Base-by-base conservation (phyloP, 2,888 invertebrate species). In the Ophioninae sp. region DNA sequence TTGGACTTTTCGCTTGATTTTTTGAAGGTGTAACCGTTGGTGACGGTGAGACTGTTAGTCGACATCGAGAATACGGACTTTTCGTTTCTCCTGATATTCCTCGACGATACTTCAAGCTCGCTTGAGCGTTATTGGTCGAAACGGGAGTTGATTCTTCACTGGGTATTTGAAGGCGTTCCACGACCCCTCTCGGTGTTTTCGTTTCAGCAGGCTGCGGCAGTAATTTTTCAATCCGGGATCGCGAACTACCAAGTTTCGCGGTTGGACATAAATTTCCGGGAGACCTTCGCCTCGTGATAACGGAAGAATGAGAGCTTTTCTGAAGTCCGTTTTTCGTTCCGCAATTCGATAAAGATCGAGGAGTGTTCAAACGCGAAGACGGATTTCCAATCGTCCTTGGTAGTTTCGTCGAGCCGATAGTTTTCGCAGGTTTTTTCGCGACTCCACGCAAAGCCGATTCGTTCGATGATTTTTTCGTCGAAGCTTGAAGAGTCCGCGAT, bases 401-500 rank as follows among this genome's bases (percentile, higher is more conserved):
- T 2, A 22, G 2, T 63, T 74, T 74, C 10, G n/a, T 51, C 17
- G 23, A 30, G 20, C 6, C 20, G 51, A 51, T 30, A n/a, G 0
- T 30, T 0, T 44, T 63, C 2, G 17, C 44, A 44, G 17, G n/a
- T 17, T 10, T 63, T 1, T 41, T 74, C 9, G 22, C 61, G 61
- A 20, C 10, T 0, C 9, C 20, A 56, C 44, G 61, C n/a, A 56
- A 17, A 3, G 76, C 65, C 1, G 59, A 0, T 30, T 65, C 75
- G 39, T 69, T 61, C 10, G 10, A 20, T 8, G 79, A 76, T 77
- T 83, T 80, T 51, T 80, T 77, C n/a, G 59, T 37, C 13, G 83
- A 75, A 22, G n/a, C 56, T 17, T 73, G 44, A 30, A 78, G 78
- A 0, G 39, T 73, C 2, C 72, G 65, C 2, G 81, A 81, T n/a